These are phyloP conservation scores for Zosterops pallidus DNA, from an alignment of 2,113 vertebrate species.

Conservation along the genomic window DNA sequence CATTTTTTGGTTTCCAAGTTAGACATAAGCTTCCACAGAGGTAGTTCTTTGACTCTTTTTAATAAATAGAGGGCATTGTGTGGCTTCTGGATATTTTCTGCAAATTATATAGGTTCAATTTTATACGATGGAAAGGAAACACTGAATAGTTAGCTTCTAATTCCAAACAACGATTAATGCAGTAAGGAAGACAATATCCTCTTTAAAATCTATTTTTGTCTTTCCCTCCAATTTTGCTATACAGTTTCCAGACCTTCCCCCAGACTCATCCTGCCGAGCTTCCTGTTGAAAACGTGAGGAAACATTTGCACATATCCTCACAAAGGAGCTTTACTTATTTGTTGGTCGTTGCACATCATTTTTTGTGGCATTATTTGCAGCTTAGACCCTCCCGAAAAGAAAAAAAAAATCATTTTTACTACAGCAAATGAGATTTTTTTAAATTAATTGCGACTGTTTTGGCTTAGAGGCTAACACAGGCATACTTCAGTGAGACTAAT, in stretches of 20 bases:
- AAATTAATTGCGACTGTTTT: not conserved
- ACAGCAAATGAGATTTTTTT: not conserved
- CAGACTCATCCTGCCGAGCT: conserved; percentile 46
- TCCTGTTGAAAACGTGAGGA: conserved; percentile 45
- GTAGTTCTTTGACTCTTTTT: not conserved
- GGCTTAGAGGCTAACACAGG: not conserved
- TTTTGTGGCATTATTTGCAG: not conserved
- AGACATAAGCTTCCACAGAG: not conserved
- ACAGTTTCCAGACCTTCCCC: conserved; percentile 55
- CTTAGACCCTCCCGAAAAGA: not conserved
- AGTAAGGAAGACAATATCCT: conserved; percentile 53
- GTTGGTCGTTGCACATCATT: not conserved
- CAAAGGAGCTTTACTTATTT: not conserved
- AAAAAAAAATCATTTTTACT: not conserved
- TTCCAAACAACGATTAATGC: conserved; percentile 43
- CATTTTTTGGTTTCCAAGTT: not conserved
- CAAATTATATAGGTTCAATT: conserved; percentile 23
- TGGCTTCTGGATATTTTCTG: conserved; percentile 31
- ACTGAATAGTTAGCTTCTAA: conserved; percentile 18
- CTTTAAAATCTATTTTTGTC: conserved; percentile 62
- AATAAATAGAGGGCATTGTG: conserved; percentile 11
- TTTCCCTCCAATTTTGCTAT: conserved; percentile 42
- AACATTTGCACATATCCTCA: not conserved
- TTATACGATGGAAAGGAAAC: not conserved
- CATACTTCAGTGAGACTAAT: not conserved